phyloP scores from a whole-genome alignment of 2,888 invertebrate species.

The Scaeva pyrastri region DNA sequence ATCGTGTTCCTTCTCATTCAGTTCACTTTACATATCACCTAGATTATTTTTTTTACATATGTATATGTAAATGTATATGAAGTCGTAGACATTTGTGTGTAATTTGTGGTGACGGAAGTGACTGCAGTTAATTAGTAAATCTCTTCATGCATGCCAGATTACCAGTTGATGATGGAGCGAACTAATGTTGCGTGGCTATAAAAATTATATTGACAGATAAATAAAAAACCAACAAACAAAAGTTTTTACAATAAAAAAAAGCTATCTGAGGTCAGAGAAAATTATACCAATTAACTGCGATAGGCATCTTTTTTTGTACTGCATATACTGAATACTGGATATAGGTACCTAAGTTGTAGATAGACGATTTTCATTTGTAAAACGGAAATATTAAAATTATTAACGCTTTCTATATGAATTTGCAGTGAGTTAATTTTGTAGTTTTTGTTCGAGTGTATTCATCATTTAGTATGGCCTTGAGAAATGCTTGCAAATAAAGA shows the following conservation, averaged over 20 bases:
- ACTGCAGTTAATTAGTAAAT: slow-evolving; percentile 54
- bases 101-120: slow-evolving; percentile 60
- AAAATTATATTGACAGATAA: slow-evolving; percentile 18
- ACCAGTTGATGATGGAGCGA: slow-evolving; percentile 12
- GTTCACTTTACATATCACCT: slow-evolving; percentile 33
- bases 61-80: neutral
- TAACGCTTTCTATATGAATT: slow-evolving; percentile 22
- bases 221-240: slow-evolving; percentile 25
- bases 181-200: slow-evolving; percentile 44
- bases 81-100: neutral
- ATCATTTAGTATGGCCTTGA: neutral
- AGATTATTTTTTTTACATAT: neutral
- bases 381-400: slow-evolving; percentile 52
- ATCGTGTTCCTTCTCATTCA: slow-evolving; percentile 26
- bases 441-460: neutral
- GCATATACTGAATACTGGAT: too few relatives aligned
- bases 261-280: slow-evolving; percentile 17
- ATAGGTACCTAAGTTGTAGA: too few relatives aligned
- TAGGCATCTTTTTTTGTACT: slow-evolving; percentile 5
- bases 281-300: slow-evolving; percentile 47
- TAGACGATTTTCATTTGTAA: slow-evolving; percentile 25
- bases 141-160: slow-evolving; percentile 44
- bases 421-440: neutral
- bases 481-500: neutral
- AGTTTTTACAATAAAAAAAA: slow-evolving; percentile 3